Evolutionary conservation across 1,140 invertebrate genomes (phyloP).

Genomic region (Euwallacea fornicatus): DNA sequence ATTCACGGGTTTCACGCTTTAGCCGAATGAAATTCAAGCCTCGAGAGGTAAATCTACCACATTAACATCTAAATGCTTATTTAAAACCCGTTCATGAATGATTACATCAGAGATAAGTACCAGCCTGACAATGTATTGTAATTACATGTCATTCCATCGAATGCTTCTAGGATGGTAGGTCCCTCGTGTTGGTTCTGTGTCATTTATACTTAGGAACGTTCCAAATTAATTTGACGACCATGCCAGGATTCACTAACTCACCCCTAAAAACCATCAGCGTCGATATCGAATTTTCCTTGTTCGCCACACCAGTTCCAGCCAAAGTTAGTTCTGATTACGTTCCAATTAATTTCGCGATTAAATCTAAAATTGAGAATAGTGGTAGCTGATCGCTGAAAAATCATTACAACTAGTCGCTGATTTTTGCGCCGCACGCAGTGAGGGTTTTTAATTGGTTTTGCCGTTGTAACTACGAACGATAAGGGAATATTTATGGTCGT

Average conservation of each 20-base stretch:
- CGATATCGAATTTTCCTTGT: conserved; percentile 5
- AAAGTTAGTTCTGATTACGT: conserved; percentile 9
- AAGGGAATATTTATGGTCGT: no score
- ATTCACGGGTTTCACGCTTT: conserved; percentile 44
- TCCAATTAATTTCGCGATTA: conserved; percentile 14
- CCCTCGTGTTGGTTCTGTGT: no score
- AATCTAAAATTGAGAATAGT: conserved; percentile 16
- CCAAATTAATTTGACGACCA: no score
- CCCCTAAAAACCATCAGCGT: conserved; percentile 4
- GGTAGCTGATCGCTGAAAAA: conserved; percentile 4
- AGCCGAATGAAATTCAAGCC: conserved; percentile 39
- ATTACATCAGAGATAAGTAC: background rate
- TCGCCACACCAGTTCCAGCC: background rate
- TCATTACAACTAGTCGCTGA: background rate
- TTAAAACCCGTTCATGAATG: conserved; percentile 38
- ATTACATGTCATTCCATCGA: no score
- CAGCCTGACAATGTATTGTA: background rate
- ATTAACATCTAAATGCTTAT: conserved; percentile 47
- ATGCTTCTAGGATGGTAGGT: no score
- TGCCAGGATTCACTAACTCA: background rate
- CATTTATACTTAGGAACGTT: no score
- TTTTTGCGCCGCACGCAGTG: background rate
- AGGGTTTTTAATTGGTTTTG: background rate
- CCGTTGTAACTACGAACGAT: background rate
- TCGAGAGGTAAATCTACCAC: conserved; percentile 40